phyloP scores from a whole-genome alignment of 2,888 invertebrate species.

The Trissoscelio sp. region DNA sequence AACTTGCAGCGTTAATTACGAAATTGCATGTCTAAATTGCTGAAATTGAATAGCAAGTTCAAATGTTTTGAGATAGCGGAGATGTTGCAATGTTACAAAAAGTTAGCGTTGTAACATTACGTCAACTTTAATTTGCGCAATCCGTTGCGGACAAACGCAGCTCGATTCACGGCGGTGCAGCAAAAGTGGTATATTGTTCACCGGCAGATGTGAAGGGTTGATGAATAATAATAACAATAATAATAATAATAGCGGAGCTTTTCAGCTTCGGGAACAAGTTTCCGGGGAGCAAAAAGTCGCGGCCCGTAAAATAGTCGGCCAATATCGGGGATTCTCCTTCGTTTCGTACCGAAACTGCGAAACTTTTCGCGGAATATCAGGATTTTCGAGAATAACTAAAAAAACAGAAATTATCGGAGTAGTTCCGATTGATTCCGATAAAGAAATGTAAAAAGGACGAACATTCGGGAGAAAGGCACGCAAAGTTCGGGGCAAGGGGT shows the following conservation, averaged over 20 bases:
- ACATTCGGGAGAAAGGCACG: too few relatives aligned
- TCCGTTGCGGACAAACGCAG: not conserved
- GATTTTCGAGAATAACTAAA: constrained; percentile 63
- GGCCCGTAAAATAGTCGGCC: constrained; percentile 58
- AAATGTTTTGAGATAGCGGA: too few relatives aligned
- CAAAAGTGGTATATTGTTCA: constrained; percentile 16
- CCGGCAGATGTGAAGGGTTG: not conserved
- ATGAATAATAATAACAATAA: constrained; percentile 43
- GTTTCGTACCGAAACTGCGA: constrained; percentile 50
- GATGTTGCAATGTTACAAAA: too few relatives aligned
- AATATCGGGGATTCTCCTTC: constrained; percentile 55
- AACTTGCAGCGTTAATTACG: too few relatives aligned
- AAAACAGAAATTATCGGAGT: constrained; percentile 58
- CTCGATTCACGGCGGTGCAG: not conserved
- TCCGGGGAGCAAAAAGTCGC: constrained; percentile 51
- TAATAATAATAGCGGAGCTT: constrained; percentile 40
- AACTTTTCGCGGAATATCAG: constrained; percentile 53
- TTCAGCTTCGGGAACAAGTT: constrained; percentile 45
- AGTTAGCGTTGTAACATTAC: not conserved
- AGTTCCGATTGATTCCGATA: constrained; percentile 43
- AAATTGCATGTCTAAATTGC: too few relatives aligned
- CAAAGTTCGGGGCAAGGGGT: too few relatives aligned
- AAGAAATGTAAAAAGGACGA: constrained; percentile 37
- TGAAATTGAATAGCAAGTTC: too few relatives aligned
- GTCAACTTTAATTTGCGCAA: not conserved